Conservation (phyloP, 2,113 vertebrate species). For the Tychaedon coryphoeus region DNA sequence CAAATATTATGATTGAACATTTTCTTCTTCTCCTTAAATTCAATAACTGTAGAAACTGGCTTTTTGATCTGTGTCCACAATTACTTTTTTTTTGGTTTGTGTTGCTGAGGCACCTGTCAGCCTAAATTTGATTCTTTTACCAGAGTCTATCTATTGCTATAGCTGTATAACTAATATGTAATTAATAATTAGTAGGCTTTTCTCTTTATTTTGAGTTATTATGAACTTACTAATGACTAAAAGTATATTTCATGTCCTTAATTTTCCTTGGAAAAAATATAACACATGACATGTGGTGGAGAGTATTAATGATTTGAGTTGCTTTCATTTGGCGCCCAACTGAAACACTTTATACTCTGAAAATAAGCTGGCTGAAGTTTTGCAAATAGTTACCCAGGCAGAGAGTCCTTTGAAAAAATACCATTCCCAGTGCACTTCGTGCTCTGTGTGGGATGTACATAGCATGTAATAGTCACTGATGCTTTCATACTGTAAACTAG, state of each 20-base stretch:
- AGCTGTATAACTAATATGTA: background rate
- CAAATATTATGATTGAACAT: conserved; percentile 42
- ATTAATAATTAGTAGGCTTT: background rate
- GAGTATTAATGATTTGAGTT: background rate
- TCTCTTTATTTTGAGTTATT: background rate
- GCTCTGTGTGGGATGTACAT: background rate
- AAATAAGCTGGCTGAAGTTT: background rate
- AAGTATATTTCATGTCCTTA: background rate
- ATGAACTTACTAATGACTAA: background rate
- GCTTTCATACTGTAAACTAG: background rate
- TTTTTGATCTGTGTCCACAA: background rate
- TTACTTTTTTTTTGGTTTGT: background rate
- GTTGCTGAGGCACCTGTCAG: background rate
- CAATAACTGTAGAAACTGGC: background rate
- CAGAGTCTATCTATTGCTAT: background rate
- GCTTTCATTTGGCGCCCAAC: background rate
- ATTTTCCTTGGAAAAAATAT: background rate
- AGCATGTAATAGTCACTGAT: background rate
- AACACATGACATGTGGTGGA: background rate
- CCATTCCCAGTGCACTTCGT: background rate
- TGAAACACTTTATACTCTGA: background rate
- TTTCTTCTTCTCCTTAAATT: background rate
- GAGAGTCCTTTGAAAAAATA: background rate
- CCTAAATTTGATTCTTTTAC: background rate
- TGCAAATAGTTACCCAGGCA: background rate